Conservation (phyloP, 2,113 vertebrate genomes). For the Leptocoma aspasia region DNA sequence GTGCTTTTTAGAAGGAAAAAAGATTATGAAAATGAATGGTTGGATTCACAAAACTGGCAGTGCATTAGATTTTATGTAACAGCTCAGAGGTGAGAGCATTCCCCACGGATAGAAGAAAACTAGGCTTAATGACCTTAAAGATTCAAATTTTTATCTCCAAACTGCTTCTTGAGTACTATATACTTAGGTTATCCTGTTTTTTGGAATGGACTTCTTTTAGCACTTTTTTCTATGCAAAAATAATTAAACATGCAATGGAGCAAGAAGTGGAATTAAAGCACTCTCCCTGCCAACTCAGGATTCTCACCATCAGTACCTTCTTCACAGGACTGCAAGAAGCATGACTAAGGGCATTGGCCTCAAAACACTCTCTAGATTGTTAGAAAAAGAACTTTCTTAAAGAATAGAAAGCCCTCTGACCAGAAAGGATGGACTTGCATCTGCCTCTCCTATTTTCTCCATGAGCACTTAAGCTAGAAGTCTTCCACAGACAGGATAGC, state of each 20-base stretch:
- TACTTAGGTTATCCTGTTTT: not conserved
- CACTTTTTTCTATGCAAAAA: not conserved
- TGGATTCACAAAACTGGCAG: conserved; percentile 20
- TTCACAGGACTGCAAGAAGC: not conserved
- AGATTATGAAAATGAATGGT: not conserved
- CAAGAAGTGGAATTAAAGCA: not conserved
- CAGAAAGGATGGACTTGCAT: not conserved
- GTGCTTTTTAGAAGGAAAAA: not conserved
- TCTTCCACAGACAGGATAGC: not conserved
- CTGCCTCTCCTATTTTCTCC: not conserved
- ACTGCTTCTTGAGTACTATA: not conserved
- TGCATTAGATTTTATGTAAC: not conserved
- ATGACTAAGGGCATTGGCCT: rapidly evolving
- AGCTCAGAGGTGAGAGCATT: not conserved
- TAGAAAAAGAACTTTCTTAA: not conserved
- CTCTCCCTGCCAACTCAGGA: not conserved
- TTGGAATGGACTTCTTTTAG: not conserved
- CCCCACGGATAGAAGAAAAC: not conserved
- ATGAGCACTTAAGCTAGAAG: not conserved
- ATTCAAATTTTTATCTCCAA: not conserved
- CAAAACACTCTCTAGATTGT: not conserved
- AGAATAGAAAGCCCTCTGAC: not conserved
- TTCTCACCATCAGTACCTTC: not conserved
- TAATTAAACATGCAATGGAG: not conserved
- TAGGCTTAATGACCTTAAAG: not conserved